A percentile compares a stretch with the other conserved stretches of the same genome.
These are phyloP conservation scores for Pristionchus arcanus DNA, from an alignment of 2,888 invertebrate genomes.

Conservation along the genomic window DNA sequence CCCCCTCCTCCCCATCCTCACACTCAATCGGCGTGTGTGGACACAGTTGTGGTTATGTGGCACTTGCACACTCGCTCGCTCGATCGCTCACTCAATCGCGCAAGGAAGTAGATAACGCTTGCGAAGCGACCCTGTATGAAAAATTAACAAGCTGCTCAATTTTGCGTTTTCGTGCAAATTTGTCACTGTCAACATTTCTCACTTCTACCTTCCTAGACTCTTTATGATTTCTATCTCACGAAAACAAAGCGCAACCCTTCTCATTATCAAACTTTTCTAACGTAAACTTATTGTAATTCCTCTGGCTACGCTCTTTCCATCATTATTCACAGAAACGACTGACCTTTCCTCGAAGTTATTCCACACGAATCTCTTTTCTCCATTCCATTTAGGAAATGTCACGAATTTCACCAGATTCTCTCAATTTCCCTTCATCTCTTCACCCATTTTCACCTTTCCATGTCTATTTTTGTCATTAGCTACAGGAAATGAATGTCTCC, in stretches of 20 bases:
- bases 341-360: not conserved
- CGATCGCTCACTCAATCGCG: too few relatives aligned
- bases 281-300: too few relatives aligned
- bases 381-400: not conserved
- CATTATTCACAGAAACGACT: not conserved
- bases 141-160: too few relatives aligned
- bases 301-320: too few relatives aligned
- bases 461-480: not conserved
- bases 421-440: not conserved
- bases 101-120: not conserved
- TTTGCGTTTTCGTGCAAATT: too few relatives aligned
- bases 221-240: too few relatives aligned
- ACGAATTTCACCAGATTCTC: not conserved
- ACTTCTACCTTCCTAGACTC: too few relatives aligned
- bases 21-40: not conserved
- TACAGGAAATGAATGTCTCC: not conserved
- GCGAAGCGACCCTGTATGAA: too few relatives aligned
- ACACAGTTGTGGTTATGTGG: conserved; percentile 4
- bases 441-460: not conserved
- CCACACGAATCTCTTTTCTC: not conserved
- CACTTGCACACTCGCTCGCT: not conserved
- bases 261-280: too few relatives aligned
- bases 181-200: too few relatives aligned
- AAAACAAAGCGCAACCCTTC: too few relatives aligned
- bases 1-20: not conserved